Evolutionary conservation across 2,888 invertebrate species (phyloP).

Genomic region (Magallana nippona): DNA sequence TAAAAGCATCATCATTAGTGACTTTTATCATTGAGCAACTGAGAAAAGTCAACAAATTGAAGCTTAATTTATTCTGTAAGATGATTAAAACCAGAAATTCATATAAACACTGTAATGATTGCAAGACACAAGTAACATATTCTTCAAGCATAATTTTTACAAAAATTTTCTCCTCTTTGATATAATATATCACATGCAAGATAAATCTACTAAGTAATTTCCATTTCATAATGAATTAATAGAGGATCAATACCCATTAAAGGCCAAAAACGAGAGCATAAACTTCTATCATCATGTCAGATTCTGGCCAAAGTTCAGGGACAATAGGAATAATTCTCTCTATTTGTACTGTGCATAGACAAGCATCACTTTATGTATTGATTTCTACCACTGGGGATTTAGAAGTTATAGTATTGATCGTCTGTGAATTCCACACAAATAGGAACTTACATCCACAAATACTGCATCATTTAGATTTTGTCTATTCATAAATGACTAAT

Average conservation of each 20-base stretch:
- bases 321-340: conserved; percentile 29
- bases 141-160: background rate
- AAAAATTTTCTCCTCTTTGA: no score
- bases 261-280: background rate
- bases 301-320: background rate
- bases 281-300: background rate
- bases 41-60: conserved; percentile 16
- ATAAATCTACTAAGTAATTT: background rate
- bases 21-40: background rate
- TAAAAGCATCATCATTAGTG: background rate
- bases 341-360: conserved; percentile 19
- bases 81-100: background rate
- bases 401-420: background rate
- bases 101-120: background rate
- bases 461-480: no score
- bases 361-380: conserved; percentile 30
- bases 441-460: background rate
- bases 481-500: background rate
- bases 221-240: background rate
- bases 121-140: background rate
- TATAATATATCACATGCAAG: no score
- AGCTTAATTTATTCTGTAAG: background rate
- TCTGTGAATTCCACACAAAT: background rate
- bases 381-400: background rate
- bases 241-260: background rate